Conservation (phyloP, 2,113 vertebrate species). For the Danio rerio region DNA sequence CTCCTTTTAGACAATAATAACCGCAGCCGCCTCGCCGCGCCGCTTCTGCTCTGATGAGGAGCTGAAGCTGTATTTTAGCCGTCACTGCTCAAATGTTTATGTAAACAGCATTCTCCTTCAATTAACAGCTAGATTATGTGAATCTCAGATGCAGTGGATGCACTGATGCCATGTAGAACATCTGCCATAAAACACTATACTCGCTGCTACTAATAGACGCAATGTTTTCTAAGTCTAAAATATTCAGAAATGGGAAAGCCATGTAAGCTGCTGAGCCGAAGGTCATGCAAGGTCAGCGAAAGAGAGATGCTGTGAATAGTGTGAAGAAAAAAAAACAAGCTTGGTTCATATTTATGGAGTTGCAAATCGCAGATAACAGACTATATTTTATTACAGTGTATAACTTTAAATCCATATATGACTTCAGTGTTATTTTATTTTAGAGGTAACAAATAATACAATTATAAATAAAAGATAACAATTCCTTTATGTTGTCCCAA, state of each 20-base stretch:
- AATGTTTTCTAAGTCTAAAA: background rate
- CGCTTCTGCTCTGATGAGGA: conserved; percentile 50
- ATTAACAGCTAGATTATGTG: conserved; percentile 42
- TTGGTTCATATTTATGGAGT: too few species aligned
- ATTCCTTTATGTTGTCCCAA: too few species aligned
- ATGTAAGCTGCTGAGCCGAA: background rate
- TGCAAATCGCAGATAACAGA: too few species aligned
- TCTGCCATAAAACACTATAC: background rate
- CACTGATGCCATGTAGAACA: background rate
- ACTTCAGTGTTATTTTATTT: too few species aligned
- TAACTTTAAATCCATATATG: too few species aligned
- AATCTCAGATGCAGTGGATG: background rate
- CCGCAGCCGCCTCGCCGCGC: conserved; percentile 6
- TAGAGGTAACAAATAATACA: too few species aligned
- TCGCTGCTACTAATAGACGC: conserved; percentile 14
- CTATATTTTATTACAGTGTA: too few species aligned
- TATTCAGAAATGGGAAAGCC: background rate
- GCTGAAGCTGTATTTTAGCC: conserved; percentile 26
- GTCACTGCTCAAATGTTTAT: conserved; percentile 10
- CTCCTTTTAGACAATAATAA: conserved; percentile 42
- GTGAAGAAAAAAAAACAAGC: too few species aligned
- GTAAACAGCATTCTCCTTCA: conserved; percentile 51
- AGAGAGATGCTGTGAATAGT: background rate
- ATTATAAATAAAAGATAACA: too few species aligned
- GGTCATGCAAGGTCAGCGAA: background rate